Evolutionary conservation across 2,113 vertebrate species (phyloP), one percentile per base, ranked within the genome.

Genomic region (Ranitomeya variabilis): DNA sequence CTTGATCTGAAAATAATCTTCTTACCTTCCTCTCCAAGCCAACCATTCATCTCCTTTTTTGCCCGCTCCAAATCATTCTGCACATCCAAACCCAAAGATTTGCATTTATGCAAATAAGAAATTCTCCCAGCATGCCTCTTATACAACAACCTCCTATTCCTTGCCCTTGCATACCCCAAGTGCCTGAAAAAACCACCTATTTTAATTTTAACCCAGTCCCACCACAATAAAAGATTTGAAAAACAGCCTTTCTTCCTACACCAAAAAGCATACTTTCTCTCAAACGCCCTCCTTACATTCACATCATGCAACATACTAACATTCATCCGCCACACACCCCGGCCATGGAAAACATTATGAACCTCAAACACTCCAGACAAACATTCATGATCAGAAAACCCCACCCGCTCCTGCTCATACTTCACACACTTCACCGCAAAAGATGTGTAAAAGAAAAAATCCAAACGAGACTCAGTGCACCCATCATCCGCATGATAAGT

Each of bases 381-480:
- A 54, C 5, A 69, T 16, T n/a, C 19, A 19, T 84, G 82, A 23
- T 84, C 82, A 16, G 82, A 84, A 55, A 69, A 69, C 6, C n/a
- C 14, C 2, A 23, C 11, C 0, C 14, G 23, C 7, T 54, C 0
- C 9, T 26, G 10, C 2, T 9, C 16, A 26, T 16, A 54, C 7
- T 51, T 3, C 51, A 9, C 2, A 6, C 59, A 19, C 8, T 1
- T 9, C 2, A n/a, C 19, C 11, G 19, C 18, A 10, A 2, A 26
- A 0, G 31, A 67, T 1, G 66, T 6, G 13, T 54, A 66, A 21
- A 66, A 19, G 15, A 37, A 62, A 67, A 67, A 15, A 52, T 66
- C 45, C 11, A 62, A n/a, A 0, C 18, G 51, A 4, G 45, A 51
- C 0, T 13, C 62, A 13, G 6, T 18, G 0, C 19, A 37, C 51